These are phyloP conservation scores for Euwallacea similis DNA, from an alignment of 1,140 invertebrate species.

Conservation along the genomic window DNA sequence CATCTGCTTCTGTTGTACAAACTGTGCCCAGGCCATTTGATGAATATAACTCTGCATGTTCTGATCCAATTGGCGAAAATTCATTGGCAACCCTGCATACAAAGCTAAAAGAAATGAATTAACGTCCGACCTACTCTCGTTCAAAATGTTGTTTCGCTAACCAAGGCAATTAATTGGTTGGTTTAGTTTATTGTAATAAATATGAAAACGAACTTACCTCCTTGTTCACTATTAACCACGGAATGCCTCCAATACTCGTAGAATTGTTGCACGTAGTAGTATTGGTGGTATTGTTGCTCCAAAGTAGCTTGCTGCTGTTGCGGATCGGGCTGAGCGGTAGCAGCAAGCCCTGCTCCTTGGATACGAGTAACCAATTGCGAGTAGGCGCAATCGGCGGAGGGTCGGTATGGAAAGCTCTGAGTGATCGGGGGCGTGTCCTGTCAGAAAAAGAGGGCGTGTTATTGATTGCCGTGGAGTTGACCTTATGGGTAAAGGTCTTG, in stretches of 20 bases:
- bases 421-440: constrained; percentile 17
- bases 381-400: constrained; percentile 81
- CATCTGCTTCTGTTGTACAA: constrained; percentile 44
- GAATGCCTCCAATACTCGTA: constrained; percentile 52
- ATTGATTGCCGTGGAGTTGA: constrained; percentile 2
- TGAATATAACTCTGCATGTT: constrained; percentile 46
- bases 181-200: background rate
- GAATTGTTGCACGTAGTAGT: constrained; percentile 50
- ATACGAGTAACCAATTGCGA: constrained; percentile 82
- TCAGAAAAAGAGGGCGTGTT: constrained; percentile 19
- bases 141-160: no score
- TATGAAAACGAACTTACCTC: constrained; percentile 25
- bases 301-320: constrained; percentile 40
- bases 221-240: constrained; percentile 42
- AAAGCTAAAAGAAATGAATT: background rate
- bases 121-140: no score
- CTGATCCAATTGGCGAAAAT: constrained; percentile 41
- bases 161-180: no score
- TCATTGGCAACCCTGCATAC: constrained; percentile 16
- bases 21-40: constrained; percentile 50
- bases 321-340: constrained; percentile 13
- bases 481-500: constrained; percentile 7
- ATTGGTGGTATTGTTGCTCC: constrained; percentile 51
- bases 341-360: constrained; percentile 64
- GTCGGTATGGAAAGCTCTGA: constrained; percentile 68